A percentile compares a stretch with the other conserved stretches of the same genome.
phyloP scores from a whole-genome alignment of 1,140 invertebrate genomes.

The Chironomus striatipennis region DNA sequence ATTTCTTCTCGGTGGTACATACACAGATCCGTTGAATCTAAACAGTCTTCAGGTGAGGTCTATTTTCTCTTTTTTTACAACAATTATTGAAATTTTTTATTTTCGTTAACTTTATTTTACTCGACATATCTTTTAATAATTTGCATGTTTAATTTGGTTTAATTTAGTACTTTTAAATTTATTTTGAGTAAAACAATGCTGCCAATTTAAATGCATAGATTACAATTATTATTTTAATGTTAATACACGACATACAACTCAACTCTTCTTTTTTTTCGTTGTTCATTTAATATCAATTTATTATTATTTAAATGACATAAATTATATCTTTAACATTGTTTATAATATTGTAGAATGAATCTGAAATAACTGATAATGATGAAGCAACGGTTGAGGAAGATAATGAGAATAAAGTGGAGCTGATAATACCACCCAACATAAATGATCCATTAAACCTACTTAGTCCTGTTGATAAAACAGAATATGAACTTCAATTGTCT shows the following conservation, averaged over 20 bases:
- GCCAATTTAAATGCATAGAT: too few relatives aligned
- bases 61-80: conserved; percentile 52
- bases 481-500: conserved; percentile 64
- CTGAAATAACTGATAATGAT: background rate
- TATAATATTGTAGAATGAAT: conserved; percentile 14
- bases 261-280: too few relatives aligned
- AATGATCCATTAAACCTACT: conserved; percentile 82
- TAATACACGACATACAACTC: too few relatives aligned
- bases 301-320: background rate
- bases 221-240: too few relatives aligned
- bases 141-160: too few relatives aligned
- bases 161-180: too few relatives aligned
- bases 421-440: conserved; percentile 87
- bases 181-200: too few relatives aligned
- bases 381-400: background rate
- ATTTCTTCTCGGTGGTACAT: conserved; percentile 90
- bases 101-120: background rate
- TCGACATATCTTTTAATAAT: background rate
- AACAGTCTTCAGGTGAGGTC: conserved; percentile 86
- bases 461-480: conserved; percentile 68
- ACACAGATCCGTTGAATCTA: conserved; percentile 88
- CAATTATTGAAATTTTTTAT: background rate
- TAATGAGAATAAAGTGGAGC: conserved; percentile 55
- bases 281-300: background rate
- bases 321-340: background rate